Evolutionary conservation across 2,888 invertebrate species (phyloP), one percentile per base, ranked within the genome.

Genomic region (Dolichopus griseipennis): DNA sequence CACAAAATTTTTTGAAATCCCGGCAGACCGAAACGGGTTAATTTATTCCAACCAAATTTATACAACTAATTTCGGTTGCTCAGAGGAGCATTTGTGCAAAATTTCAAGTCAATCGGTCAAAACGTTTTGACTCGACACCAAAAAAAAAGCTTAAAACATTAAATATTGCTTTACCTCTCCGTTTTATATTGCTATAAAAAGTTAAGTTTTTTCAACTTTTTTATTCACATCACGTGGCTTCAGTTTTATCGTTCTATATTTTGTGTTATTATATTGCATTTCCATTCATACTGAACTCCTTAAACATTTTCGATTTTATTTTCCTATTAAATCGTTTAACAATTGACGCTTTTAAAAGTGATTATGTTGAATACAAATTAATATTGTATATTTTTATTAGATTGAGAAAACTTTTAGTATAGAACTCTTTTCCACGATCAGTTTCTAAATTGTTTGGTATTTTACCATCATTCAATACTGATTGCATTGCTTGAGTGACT

Each of bases 391-490:
- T 72, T 66, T 73, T 70, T 72, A 76, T 73, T 34, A 77, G 37
- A 15, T 66, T 41, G 61, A 72, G 64, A 67, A 78, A 76, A 34
- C 70, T 8, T 22, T 65, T 69, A 68, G 75, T 76, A 66, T 70
- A 77, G 72, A 76, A 79, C 69, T 76, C 76, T 69, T 71, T 74
- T 10, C 76, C 77, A 61, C 71, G 64, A 71, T 78, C 77, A 0
- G 75, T 73, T 72, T 77, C 76, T 21, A 75, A 65, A 73, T 76
- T 74, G 66, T 66, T 71, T 7, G 74, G 74, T 20, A 61, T 61
- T 61, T 20, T 21, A 8, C 20, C 61, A 7, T 21, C 20, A 15
- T 61, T 18, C 66, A 61, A 33, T 6, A 66, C 18, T 5, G 3
- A 27, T 61, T 61, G 10, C 66, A 66, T 27, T 22, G 61, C 66